Conservation (phyloP, 2,888 invertebrate genomes). For the Luperina testacea region DNA sequence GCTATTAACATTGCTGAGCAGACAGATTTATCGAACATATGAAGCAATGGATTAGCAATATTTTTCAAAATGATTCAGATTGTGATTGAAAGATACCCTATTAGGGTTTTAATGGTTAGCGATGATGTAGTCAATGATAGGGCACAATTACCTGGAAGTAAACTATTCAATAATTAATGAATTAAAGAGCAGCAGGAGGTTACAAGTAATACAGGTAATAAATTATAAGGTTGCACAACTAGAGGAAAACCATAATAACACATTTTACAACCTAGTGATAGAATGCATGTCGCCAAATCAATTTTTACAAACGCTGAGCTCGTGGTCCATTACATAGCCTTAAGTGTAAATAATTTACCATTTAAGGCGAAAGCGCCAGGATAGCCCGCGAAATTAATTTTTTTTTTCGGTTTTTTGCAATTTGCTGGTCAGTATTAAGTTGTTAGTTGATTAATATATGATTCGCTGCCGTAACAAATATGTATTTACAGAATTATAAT, state of each 20-base stretch:
- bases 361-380: no score
- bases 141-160: not conserved
- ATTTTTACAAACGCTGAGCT: not conserved
- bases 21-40: no score
- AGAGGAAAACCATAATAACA: not conserved
- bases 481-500: no score
- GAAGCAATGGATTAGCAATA: no score
- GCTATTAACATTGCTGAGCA: no score
- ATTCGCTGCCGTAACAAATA: no score
- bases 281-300: not conserved
- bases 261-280: not conserved
- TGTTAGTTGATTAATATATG: no score
- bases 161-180: not conserved
- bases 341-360: not conserved
- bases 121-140: not conserved
- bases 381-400: no score
- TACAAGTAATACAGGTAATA: not conserved
- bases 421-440: no score
- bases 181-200: not conserved
- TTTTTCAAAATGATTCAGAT: no score
- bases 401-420: no score
- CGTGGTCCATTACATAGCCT: not conserved
- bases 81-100: no score
- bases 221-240: not conserved
- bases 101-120: not conserved